Evolutionary conservation across 2,888 invertebrate genomes (phyloP).

Genomic region (Chrysomela aeneicollis): DNA sequence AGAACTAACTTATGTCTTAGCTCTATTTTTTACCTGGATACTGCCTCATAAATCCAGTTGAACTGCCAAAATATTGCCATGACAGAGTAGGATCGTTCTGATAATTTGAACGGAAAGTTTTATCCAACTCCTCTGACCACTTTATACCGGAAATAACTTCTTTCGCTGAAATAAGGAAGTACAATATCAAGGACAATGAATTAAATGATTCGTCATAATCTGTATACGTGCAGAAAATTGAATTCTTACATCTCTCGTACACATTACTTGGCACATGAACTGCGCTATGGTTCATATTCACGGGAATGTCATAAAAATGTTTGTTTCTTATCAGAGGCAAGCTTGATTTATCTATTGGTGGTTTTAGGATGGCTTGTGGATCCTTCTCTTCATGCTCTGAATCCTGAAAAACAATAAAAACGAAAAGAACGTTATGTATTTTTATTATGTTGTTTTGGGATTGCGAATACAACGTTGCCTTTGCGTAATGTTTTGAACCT

Average conservation of each 20-base stretch:
- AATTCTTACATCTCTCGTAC: constrained; percentile 80
- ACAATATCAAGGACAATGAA: too few relatives aligned
- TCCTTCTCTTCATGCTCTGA: constrained; percentile 56
- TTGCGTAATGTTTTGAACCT: too few relatives aligned
- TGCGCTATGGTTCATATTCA: constrained; percentile 82
- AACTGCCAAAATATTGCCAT: constrained; percentile 99
- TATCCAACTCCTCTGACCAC: constrained; percentile 94
- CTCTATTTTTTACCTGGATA: constrained; percentile 77
- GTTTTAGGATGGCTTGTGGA: constrained; percentile 59
- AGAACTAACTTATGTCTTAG: too few relatives aligned
- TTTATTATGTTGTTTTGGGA: too few relatives aligned
- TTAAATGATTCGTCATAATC: too few relatives aligned
- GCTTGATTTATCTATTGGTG: constrained; percentile 65
- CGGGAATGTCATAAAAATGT: constrained; percentile 80
- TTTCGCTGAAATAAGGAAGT: constrained; percentile 70
- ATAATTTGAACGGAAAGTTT: constrained; percentile 87
- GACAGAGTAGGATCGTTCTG: constrained; percentile 86
- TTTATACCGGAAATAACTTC: constrained; percentile 91
- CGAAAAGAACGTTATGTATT: neutral
- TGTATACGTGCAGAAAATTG: too few relatives aligned
- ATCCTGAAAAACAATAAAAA: constrained; percentile 44
- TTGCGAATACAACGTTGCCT: too few relatives aligned
- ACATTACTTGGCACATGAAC: constrained; percentile 97
- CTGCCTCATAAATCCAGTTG: constrained; percentile 96
- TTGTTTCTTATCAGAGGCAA: constrained; percentile 72